Base-by-base conservation (phyloP, 2,797 vertebrate species). In the Lutjanus campechanus region DNA sequence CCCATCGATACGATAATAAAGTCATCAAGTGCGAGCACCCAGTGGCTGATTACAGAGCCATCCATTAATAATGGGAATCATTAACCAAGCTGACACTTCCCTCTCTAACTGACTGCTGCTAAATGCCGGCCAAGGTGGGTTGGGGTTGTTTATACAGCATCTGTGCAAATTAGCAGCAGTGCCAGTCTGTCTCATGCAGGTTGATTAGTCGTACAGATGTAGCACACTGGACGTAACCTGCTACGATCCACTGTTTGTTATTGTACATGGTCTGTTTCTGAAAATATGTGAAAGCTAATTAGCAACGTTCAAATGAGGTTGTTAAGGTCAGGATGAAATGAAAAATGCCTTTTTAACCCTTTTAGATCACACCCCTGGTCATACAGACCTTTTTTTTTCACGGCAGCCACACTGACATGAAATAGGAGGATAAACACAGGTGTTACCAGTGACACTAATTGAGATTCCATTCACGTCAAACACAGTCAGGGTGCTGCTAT, bases 131-230 rank as follows among this genome's bases (percentile, higher is more conserved):
- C 86, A 73, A 76, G 78, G 74, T 46, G 73, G 76, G 79, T 17
- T 62, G 53, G 41, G 54, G 56, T n/a, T 81, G 82, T 88, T 88
- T 80, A 84, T 65, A 68, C 71, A 77, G 77, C 90, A 91, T 89
- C 77, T 81, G 83, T 88, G 85, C 84, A 70, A 67, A 92, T 89
- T 80, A 87, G 80, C 71, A 62, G 60, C 76, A 8, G 82, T 55
- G 85, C 76, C 87, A 83, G 76, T 75, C 36, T 47, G 54, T 71
- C 65, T 85, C 60, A 58, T 17, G 1, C 19, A 59, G 76, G 43
- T 25, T 40, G 64, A 86, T 88, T 81, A 85, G 65, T 72, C 36
- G 19, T 49, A 73, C 49, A 84, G 69, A 56, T 72, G 59, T 51
- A 76, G 77, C 60, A 2, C 41, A 4, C 19, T n/a, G 68, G 70